phyloP scores from a whole-genome alignment of 2,113 vertebrate species.

The Suricata suricatta region DNA sequence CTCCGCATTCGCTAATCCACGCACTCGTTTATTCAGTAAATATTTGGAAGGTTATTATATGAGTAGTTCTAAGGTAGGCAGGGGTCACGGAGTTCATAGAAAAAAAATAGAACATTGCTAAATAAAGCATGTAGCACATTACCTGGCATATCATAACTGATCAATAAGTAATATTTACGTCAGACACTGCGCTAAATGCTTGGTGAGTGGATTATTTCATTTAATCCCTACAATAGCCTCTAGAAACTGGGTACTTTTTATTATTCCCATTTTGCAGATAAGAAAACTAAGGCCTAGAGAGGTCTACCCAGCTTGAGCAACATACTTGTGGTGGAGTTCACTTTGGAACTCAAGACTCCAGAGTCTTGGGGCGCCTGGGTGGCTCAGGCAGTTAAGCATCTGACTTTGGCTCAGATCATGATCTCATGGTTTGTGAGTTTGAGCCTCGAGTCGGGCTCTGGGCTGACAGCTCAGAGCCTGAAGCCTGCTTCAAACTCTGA shows the following conservation, averaged over 20 bases:
- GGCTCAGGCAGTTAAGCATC: too few species aligned
- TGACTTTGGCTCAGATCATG: too few species aligned
- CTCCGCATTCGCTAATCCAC: conserved; percentile 48
- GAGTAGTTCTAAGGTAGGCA: background rate
- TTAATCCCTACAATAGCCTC: background rate
- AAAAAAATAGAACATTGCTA: conserved; percentile 23
- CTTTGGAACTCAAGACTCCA: background rate
- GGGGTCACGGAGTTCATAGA: background rate
- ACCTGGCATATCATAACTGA: background rate
- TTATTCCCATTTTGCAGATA: background rate
- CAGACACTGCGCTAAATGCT: background rate
- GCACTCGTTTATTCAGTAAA: conserved; percentile 33
- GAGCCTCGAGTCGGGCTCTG: too few species aligned
- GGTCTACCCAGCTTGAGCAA: background rate
- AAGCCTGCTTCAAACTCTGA: too few species aligned
- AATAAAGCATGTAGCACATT: conserved; percentile 5
- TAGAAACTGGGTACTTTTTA: background rate
- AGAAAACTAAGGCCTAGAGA: conserved; percentile 7
- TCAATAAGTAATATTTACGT: background rate
- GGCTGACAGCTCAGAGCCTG: too few species aligned
- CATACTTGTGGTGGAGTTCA: background rate
- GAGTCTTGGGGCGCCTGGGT: background rate
- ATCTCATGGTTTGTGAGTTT: too few species aligned
- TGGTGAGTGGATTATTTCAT: background rate
- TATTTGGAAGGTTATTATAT: conserved; percentile 13